Conservation (phyloP, 1,140 invertebrate species). For the Liolophura sinensis region DNA sequence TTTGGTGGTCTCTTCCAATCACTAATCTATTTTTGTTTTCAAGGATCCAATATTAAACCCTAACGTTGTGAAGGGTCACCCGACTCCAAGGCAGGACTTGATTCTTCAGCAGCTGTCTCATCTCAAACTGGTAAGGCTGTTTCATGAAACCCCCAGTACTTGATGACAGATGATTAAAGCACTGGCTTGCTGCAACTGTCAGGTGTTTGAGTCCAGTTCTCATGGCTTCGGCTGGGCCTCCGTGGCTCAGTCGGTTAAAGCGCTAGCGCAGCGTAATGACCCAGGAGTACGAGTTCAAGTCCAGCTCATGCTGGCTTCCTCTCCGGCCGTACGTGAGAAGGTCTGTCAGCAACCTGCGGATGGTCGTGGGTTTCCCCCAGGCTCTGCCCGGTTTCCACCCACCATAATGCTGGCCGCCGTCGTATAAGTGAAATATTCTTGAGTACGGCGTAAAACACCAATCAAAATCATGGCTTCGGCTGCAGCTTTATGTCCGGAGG, state of each 20-base stretch:
- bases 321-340: too few species aligned
- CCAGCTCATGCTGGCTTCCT: too few species aligned
- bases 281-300: too few species aligned
- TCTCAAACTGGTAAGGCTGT: constrained; percentile 65
- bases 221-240: not conserved
- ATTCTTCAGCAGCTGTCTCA: constrained; percentile 54
- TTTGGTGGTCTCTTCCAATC: not conserved
- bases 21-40: constrained; percentile 9
- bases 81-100: constrained; percentile 50
- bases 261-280: not conserved
- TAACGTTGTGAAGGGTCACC: constrained; percentile 46
- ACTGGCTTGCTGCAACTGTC: not conserved
- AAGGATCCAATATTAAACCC: constrained; percentile 54
- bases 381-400: too few species aligned
- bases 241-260: not conserved
- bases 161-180: not conserved
- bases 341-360: too few species aligned
- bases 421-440: too few species aligned
- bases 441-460: too few species aligned
- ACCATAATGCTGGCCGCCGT: too few species aligned
- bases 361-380: too few species aligned
- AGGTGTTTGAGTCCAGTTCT: not conserved
- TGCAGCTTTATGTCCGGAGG: too few species aligned
- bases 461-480: too few species aligned
- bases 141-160: not conserved